Evolutionary conservation across 2,888 invertebrate species (phyloP), one percentile per base, ranked within the genome.

Genomic region (Megamerina dolium): DNA sequence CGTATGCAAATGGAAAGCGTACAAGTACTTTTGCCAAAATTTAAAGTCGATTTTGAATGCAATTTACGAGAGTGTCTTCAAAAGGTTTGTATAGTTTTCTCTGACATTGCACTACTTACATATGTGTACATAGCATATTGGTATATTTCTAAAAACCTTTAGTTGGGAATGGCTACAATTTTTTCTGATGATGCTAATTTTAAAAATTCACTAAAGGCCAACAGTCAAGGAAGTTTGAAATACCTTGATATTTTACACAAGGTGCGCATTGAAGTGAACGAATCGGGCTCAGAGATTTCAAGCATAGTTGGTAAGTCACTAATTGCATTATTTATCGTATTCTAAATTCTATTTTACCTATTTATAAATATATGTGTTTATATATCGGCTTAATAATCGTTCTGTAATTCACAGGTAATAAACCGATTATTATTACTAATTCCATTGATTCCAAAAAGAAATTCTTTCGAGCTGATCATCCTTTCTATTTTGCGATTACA

Each of bases 281-380:
- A 92, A 64, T 85, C 89, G 60, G 92, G 92, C 1, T 85, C 87
- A 2, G 90, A 89, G 62, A 86, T 87, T 1, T 83, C 89, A 20
- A 49, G 41, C 31, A 41, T 55, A 41, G 45, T 52, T 51, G 30
- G 87, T 89, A 3, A 86, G 86, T 45, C 27, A 21, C n/a, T 14
- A 17, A 18, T 14, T 33, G 14, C 33, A 5, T 14, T n/a, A n/a
- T n/a, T 8, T 8, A 14, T 8, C 4, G 14, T 29, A 13, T 29
- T 29, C n/a, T n/a, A n/a, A n/a, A n/a, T n/a, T n/a, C n/a, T n/a
- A n/a, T n/a, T n/a, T n/a, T n/a, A n/a, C n/a, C n/a, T n/a, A n/a
- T n/a, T n/a, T n/a, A n/a, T n/a, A n/a, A n/a, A n/a, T n/a, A n/a
- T n/a, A n/a, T n/a, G n/a, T n/a, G n/a, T n/a, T n/a, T n/a, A n/a